Percentiles rank a stretch among this genome's conserved stretches.
Evolutionary conservation across 2,797 vertebrate genomes (phyloP).

Genomic region (Acrossocheilus wenchowensis): DNA sequence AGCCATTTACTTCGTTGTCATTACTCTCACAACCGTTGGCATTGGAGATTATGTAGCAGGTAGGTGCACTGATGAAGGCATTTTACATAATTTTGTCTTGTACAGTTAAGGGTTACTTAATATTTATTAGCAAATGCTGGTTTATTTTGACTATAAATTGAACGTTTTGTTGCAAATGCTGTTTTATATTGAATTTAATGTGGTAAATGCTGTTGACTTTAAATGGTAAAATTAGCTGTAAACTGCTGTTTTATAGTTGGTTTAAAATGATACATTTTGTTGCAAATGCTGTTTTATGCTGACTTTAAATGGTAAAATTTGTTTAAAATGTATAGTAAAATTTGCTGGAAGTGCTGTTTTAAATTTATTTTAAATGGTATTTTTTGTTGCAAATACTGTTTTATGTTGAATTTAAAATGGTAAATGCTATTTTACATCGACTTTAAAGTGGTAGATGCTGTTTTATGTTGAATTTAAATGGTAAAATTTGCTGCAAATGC

Average conservation of each 20-base stretch:
- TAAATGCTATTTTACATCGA: too few species aligned
- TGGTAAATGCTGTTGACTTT: neutral
- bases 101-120: neutral
- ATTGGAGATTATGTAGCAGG: conserved; percentile 99
- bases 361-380: neutral
- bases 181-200: neutral
- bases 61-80: conserved; percentile 58
- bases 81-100: neutral
- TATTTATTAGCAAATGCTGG: neutral
- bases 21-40: conserved; percentile 95
- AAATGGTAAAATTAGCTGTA: neutral
- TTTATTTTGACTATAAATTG: neutral
- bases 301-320: neutral
- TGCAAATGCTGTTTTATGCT: neutral
- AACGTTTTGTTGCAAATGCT: neutral
- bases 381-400: too few species aligned
- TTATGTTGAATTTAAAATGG: neutral
- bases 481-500: neutral
- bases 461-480: neutral
- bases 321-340: neutral
- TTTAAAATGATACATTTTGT: neutral
- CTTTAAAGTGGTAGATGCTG: neutral
- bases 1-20: conserved; percentile 96
- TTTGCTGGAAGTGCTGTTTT: neutral
- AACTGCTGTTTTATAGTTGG: neutral